Conservation (phyloP, 2,888 invertebrate genomes). For the Mythimna pallens region DNA sequence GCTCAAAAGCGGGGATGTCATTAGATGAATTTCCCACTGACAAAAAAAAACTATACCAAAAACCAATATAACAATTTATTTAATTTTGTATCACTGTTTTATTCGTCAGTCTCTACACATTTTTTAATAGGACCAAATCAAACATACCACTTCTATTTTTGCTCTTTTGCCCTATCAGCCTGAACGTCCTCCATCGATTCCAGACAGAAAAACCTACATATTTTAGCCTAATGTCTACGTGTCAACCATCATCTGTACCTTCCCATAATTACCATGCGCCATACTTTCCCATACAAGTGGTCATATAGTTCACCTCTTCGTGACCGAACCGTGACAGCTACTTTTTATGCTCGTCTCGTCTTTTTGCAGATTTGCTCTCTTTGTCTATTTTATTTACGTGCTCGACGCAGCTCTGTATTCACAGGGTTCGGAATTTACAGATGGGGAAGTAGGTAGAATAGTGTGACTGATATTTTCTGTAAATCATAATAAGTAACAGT, state of each 20-base stretch:
- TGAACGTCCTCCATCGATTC: background rate
- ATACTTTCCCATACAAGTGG: slow-evolving; percentile 61
- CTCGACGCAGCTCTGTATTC: slow-evolving; percentile 71
- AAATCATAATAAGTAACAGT: too few species aligned
- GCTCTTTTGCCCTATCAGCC: background rate
- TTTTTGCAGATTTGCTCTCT: slow-evolving; percentile 85
- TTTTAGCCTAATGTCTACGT: slow-evolving; percentile 5
- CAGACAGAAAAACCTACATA: background rate
- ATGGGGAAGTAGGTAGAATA: slow-evolving; percentile 45
- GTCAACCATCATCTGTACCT: slow-evolving; percentile 20
- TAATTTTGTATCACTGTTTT: too few species aligned
- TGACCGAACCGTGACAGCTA: slow-evolving; percentile 88
- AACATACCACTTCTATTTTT: background rate
- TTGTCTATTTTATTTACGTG: slow-evolving; percentile 89
- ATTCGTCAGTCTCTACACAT: too few species aligned
- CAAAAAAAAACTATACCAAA: too few species aligned
- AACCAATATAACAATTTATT: too few species aligned
- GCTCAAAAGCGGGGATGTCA: too few species aligned
- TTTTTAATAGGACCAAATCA: too few species aligned
- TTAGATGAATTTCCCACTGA: too few species aligned
- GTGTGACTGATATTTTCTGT: too few species aligned
- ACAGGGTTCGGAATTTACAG: slow-evolving; percentile 55
- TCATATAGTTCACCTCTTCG: slow-evolving; percentile 85
- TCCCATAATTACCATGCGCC: slow-evolving; percentile 39
- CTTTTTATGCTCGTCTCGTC: slow-evolving; percentile 84